A percentile compares a stretch with the other conserved stretches of the same genome.
Evolutionary conservation across 2,113 vertebrate species (phyloP).

Genomic region (Paedocypris sp.): DNA sequence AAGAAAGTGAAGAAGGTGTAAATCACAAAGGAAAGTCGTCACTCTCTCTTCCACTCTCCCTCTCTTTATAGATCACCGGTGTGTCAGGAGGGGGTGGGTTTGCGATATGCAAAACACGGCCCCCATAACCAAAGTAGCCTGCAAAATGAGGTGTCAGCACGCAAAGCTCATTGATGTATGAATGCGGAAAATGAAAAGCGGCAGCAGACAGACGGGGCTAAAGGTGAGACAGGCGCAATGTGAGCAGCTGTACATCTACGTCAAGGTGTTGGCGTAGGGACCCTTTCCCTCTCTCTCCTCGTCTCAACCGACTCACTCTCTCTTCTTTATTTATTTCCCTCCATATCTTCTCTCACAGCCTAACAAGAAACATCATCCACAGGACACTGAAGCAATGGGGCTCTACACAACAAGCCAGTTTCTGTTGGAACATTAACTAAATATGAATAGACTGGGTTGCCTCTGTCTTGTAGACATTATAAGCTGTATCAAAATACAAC

Average conservation of each 20-base stretch:
- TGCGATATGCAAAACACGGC: constrained; percentile 97
- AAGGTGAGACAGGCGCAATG: constrained; percentile 88
- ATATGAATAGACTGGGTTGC: constrained; percentile 48
- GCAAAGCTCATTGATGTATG: constrained; percentile 98
- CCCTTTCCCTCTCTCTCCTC: constrained; percentile 51
- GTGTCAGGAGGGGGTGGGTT: constrained; percentile 81
- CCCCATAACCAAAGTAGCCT: constrained; percentile 97
- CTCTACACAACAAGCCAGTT: constrained; percentile 68
- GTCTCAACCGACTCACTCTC: constrained; percentile 24
- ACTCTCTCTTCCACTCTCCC: constrained; percentile 27
- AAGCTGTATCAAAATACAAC: constrained; percentile 72
- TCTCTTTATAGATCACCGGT: constrained; percentile 82
- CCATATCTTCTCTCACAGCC: constrained; percentile 67
- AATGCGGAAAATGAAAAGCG: constrained; percentile 98
- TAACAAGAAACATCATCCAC: constrained; percentile 89
- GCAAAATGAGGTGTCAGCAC: constrained; percentile 99
- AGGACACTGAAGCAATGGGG: constrained; percentile 80
- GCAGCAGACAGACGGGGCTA: constrained; percentile 94
- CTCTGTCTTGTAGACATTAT: constrained; percentile 45
- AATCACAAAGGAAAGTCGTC: too few species aligned
- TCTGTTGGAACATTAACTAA: constrained; percentile 83
- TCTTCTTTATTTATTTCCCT: constrained; percentile 29
- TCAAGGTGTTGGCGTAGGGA: constrained; percentile 88
- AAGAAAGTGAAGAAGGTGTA: constrained; percentile 46
- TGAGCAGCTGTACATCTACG: constrained; percentile 96